These are phyloP conservation scores for Drosophila rellima DNA, from an alignment of 2,888 invertebrate species.

Conservation along the genomic window DNA sequence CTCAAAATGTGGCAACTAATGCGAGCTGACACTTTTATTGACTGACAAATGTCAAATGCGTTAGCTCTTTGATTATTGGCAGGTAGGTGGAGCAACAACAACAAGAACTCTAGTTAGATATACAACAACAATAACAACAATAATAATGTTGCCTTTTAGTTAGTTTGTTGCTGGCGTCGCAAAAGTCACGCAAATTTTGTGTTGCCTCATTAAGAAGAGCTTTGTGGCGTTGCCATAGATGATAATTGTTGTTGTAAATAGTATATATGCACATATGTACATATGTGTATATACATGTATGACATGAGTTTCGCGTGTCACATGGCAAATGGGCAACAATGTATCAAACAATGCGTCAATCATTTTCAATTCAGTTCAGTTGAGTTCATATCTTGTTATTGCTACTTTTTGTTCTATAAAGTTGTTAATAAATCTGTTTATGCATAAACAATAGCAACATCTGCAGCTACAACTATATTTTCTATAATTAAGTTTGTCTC, in stretches of 20 bases:
- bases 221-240: constrained; percentile 62
- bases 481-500: constrained; percentile 56
- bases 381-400: constrained; percentile 31
- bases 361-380: constrained; percentile 44
- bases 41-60: constrained; percentile 74
- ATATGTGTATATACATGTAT: constrained; percentile 10
- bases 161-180: constrained; percentile 43
- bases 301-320: constrained; percentile 73
- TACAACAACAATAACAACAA: neutral
- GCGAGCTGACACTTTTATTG: constrained; percentile 77
- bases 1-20: constrained; percentile 51
- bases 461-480: constrained; percentile 43
- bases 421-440: constrained; percentile 67
- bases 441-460: constrained; percentile 61
- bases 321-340: constrained; percentile 68
- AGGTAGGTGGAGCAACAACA: constrained; percentile 34
- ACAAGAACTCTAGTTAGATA: neutral
- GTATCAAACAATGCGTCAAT: constrained; percentile 68
- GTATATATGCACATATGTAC: neutral
- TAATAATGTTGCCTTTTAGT: constrained; percentile 36
- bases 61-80: constrained; percentile 50
- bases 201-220: constrained; percentile 81
- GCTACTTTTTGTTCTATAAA: constrained; percentile 41
- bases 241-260: constrained; percentile 43
- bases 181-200: constrained; percentile 82